Evolutionary conservation across 2,888 invertebrate genomes (phyloP), one percentile per base, ranked within the genome.

Genomic region (Nycteola revayana): DNA sequence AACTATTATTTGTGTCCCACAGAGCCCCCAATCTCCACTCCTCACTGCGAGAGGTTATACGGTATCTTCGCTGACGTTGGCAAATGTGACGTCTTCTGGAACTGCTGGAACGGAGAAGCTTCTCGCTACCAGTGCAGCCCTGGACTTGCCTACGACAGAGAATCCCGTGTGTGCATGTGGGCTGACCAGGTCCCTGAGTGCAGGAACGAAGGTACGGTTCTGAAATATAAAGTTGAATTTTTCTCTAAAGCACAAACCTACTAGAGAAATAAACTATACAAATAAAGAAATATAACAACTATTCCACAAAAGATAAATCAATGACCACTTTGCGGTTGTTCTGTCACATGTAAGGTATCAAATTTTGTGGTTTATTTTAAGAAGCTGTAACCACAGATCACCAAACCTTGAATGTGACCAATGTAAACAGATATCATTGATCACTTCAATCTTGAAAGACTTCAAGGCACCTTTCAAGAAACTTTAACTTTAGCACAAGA

Each of bases 111-210:
- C 86, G 97, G 97, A 32, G 97, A 97, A 78, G 94, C 97, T 3
- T 96, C 96, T 72, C 93, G 95, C 66, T 97, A 97, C 87, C 96
- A 97, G 82, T 97, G 97, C 90, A 96, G 97, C 58, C 97, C 97
- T 62, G 97, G 97, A 59, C 91, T 97, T 30, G 97, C 97, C 52
- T 97, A 97, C 90, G 96, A 98, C 90, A 92, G 96, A 57, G 96
- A 97, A 84, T 93, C 96, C 32, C 93, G 97, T 58, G 95, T 97
- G 36, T 97, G 97, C 90, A 96, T 98, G 95, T 96, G 98, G 98
- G 95, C 98, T 61, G 96, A 98, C 90, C 95, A 96, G 89, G 96
- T 97, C 41, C 95, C 96, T 32, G 95, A 97, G 85, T 97, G 97
- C 91, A 96, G 90, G 85, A 93, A 92, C 71, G 96, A 96, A 85